phyloP scores from a whole-genome alignment of 2,888 invertebrate genomes.

The Acronicta aceris region DNA sequence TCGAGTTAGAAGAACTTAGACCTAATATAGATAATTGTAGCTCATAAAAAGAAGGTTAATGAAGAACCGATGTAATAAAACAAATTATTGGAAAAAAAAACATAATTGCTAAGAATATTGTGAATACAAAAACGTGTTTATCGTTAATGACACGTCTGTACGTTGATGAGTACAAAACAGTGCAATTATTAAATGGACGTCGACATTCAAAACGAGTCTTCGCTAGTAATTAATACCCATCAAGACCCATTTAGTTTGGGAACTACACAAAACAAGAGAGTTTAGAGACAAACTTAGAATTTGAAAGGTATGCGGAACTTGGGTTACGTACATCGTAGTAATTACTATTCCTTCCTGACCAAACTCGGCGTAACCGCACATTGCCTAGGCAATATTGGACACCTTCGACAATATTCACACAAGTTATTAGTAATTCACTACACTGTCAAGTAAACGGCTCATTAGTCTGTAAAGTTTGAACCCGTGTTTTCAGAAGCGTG shows the following conservation, averaged over 20 bases:
- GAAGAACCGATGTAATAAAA: conserved; percentile 31
- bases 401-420: conserved; percentile 47
- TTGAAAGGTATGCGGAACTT: conserved; percentile 40
- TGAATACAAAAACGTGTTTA: conserved; percentile 26
- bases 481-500: conserved; percentile 31
- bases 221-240: conserved; percentile 42
- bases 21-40: conserved; percentile 43
- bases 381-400: conserved; percentile 46
- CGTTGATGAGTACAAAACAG: conserved; percentile 30
- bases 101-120: conserved; percentile 7
- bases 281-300: conserved; percentile 39
- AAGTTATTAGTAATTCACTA: conserved; percentile 54
- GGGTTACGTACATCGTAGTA: conserved; percentile 18
- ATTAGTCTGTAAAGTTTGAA: conserved; percentile 32
- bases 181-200: conserved; percentile 36
- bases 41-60: conserved; percentile 40
- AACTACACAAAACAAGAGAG: conserved; percentile 38
- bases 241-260: conserved; percentile 37
- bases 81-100: conserved; percentile 21
- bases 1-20: conserved; percentile 27
- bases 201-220: conserved; percentile 27
- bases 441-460: conserved; percentile 40
- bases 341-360: conserved; percentile 26
- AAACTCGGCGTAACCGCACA: conserved; percentile 39
- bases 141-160: conserved; percentile 27